A percentile compares a stretch with the other conserved stretches of the same genome.
These are phyloP conservation scores for Pollicipes pollicipes DNA, from an alignment of 1,140 invertebrate genomes.

Conservation along the genomic window DNA sequence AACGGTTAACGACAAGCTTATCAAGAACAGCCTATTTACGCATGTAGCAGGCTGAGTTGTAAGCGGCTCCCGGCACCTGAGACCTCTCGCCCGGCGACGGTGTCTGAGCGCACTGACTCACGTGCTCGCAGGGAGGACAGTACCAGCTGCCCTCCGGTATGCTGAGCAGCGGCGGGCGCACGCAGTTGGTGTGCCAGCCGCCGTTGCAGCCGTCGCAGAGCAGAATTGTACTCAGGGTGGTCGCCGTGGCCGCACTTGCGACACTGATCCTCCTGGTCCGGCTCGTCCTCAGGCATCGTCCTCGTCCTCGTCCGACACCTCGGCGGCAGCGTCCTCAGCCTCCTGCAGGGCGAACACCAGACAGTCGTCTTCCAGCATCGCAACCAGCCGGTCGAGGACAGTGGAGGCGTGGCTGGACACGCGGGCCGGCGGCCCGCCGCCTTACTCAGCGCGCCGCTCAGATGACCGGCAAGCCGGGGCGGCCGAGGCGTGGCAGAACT, in stretches of 20 bases:
- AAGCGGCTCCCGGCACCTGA: too few relatives aligned
- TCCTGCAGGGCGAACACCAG: not conserved
- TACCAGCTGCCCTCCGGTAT: conserved; percentile 95
- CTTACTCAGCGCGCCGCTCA: too few relatives aligned
- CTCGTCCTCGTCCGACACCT: conserved; percentile 13
- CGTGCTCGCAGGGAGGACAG: conserved; percentile 86
- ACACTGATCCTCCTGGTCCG: conserved; percentile 16
- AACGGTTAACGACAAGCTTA: too few relatives aligned
- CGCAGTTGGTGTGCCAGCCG: conserved; percentile 85
- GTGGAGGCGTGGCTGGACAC: not conserved
- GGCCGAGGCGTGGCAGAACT: not conserved
- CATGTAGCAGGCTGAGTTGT: too few relatives aligned
- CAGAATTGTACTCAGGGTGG: conserved; percentile 88
- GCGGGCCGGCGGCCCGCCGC: too few relatives aligned
- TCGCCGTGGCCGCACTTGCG: conserved; percentile 35
- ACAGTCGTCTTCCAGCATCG: too few relatives aligned
- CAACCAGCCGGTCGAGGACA: not conserved
- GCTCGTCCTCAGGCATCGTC: conserved; percentile 15
- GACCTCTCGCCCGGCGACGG: too few relatives aligned
- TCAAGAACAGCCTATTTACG: too few relatives aligned
- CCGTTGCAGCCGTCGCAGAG: conserved; percentile 85
- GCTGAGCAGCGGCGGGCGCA: conserved; percentile 69
- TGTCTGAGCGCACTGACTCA: conserved; percentile 22
- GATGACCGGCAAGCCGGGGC: too few relatives aligned
- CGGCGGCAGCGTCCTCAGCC: not conserved